A percentile compares a stretch with the other conserved stretches of the same genome.
Evolutionary conservation across 2,113 vertebrate species (phyloP).

Genomic region (Ictalurus furcatus): DNA sequence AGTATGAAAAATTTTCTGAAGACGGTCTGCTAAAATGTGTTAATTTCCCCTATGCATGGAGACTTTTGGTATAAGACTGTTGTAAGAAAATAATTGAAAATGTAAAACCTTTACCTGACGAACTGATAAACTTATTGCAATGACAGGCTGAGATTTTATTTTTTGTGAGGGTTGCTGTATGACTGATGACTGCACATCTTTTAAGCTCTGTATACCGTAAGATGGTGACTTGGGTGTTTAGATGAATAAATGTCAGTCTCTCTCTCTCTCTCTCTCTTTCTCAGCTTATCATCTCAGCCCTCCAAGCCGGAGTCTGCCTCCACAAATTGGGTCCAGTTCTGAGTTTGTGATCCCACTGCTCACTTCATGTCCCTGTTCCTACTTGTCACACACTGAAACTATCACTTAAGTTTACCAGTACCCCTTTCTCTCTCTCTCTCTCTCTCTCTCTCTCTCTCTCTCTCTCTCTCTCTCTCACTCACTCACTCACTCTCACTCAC

Average conservation of each 20-base stretch:
- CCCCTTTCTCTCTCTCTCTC: neutral
- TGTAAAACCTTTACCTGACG: neutral
- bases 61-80: too few relatives aligned
- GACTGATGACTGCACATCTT: neutral
- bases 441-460: neutral
- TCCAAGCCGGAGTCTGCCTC: slow-evolving; percentile 74
- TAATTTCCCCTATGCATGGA: too few relatives aligned
- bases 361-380: neutral
- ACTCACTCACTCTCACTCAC: neutral
- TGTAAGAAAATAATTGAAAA: neutral
- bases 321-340: slow-evolving; percentile 83
- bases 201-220: neutral
- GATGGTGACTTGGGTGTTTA: neutral
- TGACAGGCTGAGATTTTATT: neutral
- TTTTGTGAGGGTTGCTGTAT: neutral
- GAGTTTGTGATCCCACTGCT: slow-evolving; percentile 48
- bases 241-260: neutral
- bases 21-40: too few relatives aligned
- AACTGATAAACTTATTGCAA: neutral
- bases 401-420: neutral
- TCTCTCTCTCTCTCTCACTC: neutral
- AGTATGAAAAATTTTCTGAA: too few relatives aligned
- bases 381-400: neutral
- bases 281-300: slow-evolving; percentile 75
- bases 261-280: slow-evolving; percentile 28